Conservation (phyloP, 2,888 invertebrate genomes). For the Leptodirus hochenwartii region DNA sequence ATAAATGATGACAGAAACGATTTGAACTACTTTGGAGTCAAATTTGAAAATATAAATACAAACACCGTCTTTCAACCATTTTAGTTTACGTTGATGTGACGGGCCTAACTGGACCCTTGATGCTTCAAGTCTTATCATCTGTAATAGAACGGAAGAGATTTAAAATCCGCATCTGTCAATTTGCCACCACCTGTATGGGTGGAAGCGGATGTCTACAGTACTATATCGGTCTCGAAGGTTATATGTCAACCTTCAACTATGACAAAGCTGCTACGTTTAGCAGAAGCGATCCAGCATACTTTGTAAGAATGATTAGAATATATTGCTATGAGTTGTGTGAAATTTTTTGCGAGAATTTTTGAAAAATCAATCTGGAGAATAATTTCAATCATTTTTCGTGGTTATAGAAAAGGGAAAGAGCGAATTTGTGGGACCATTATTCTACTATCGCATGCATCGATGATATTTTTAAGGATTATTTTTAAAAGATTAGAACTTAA, state of each 20-base stretch:
- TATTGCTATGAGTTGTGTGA: neutral
- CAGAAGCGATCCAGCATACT: constrained; percentile 37
- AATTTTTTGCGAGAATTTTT: neutral
- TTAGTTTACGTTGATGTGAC: constrained; percentile 56
- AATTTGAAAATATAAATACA: no score
- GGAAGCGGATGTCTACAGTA: constrained; percentile 43
- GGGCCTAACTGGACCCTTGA: constrained; percentile 40
- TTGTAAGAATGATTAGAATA: constrained; percentile 32
- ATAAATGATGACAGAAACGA: no score
- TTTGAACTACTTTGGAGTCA: no score
- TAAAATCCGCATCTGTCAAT: constrained; percentile 43
- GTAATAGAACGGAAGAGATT: constrained; percentile 37
- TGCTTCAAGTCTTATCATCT: constrained; percentile 42
- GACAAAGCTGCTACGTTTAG: constrained; percentile 36
- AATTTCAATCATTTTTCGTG: no score
- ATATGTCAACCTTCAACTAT: constrained; percentile 55
- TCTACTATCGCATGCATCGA: no score
- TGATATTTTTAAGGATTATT: no score
- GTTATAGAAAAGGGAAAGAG: no score
- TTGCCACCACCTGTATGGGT: constrained; percentile 23
- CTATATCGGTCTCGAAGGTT: constrained; percentile 36
- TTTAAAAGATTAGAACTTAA: no score
- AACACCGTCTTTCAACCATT: constrained; percentile 17
- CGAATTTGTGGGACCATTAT: no score
- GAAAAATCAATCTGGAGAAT: neutral